These are phyloP conservation scores for Apostichopus californicus DNA, from an alignment of 35 echinoderm and acorn worm genomes.

Conservation along the genomic window DNA sequence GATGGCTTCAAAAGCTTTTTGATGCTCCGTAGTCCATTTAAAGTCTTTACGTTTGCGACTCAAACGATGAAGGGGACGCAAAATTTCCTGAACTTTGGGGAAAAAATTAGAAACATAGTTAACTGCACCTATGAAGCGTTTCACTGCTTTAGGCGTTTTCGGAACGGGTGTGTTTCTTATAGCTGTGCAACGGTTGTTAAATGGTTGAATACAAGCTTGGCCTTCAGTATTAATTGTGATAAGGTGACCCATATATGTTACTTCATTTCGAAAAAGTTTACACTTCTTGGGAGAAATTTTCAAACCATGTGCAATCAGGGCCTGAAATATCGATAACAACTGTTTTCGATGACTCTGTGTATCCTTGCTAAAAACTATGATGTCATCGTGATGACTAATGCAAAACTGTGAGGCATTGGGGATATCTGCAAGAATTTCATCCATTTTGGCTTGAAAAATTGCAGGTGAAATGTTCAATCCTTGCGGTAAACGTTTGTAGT, in stretches of 20 bases:
- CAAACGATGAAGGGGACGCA: neutral
- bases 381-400: too few species aligned
- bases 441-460: too few species aligned
- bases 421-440: too few species aligned
- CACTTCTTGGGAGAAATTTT: too few species aligned
- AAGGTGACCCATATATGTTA: conserved; percentile 31
- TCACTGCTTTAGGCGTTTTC: conserved; percentile 35
- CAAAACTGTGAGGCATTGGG: too few species aligned
- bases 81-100: conserved; percentile 53
- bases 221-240: conserved; percentile 21
- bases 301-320: too few species aligned
- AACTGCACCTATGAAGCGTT: conserved; percentile 59
- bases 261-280: too few species aligned
- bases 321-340: too few species aligned
- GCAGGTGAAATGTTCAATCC: too few species aligned
- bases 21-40: conserved; percentile 47
- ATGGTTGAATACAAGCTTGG: conserved; percentile 1
- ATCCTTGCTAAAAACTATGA: too few species aligned
- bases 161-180: conserved; percentile 28
- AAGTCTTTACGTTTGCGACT: conserved; percentile 48
- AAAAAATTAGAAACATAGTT: conserved; percentile 62
- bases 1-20: conserved; percentile 47
- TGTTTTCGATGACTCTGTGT: neutral
- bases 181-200: conserved; percentile 18
- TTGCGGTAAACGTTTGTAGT: too few species aligned